Conservation (phyloP, 2,113 vertebrate species). For the Otolemur garnettii region DNA sequence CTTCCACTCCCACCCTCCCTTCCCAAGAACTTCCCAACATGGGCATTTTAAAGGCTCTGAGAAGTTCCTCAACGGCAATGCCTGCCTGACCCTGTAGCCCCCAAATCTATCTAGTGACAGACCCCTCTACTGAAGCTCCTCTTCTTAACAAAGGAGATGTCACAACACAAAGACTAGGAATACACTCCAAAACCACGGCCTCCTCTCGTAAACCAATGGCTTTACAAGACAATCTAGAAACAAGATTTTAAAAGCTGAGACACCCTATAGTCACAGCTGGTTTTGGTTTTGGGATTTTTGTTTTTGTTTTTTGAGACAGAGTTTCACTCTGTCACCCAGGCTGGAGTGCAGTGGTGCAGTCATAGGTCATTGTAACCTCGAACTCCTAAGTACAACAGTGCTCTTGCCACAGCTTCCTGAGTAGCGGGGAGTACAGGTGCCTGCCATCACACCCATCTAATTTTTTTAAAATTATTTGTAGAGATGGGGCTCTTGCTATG, state of each 20-base stretch:
- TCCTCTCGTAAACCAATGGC: not conserved
- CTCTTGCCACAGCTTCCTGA: too few species aligned
- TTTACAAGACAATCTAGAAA: not conserved
- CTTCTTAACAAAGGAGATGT: not conserved
- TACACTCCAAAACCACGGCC: not conserved
- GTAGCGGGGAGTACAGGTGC: too few species aligned
- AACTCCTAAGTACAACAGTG: too few species aligned
- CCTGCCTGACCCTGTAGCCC: not conserved
- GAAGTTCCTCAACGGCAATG: not conserved
- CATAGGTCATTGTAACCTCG: too few species aligned
- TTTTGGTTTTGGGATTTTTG: not conserved
- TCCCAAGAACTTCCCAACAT: not conserved
- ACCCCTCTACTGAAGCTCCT: not conserved
- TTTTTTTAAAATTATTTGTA: too few species aligned
- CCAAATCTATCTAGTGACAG: not conserved
- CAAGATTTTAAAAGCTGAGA: not conserved
- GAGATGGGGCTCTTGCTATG: too few species aligned
- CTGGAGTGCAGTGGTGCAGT: not conserved
- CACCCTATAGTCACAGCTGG: not conserved
- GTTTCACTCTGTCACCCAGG: not conserved
- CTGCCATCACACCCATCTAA: too few species aligned
- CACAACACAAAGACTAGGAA: not conserved
- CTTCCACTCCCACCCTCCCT: not conserved
- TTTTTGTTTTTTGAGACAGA: too few species aligned
- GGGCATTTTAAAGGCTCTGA: not conserved